Evolutionary conservation across 2,113 vertebrate species (phyloP), one percentile per base, ranked within the genome.

Genomic region (Aspiorhynchus laticeps): DNA sequence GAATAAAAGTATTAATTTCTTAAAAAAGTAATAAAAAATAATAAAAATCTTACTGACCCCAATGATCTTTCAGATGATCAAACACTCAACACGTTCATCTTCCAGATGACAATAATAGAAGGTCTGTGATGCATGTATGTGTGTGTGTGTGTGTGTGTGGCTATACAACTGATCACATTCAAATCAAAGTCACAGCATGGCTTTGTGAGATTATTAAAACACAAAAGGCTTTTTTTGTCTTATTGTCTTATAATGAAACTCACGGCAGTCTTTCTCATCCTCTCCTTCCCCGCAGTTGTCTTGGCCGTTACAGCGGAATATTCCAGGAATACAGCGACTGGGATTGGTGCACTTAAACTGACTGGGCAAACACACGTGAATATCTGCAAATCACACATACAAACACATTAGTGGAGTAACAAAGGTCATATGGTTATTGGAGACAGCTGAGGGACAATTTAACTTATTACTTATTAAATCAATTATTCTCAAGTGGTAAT

Each of bases 241-340:
- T 24, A 24, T 24, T 61, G 56, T 61, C 21, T 74, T 38, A 5
- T 74, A 41, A 74, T 73, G 8, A 67, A 69, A 95, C 98, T 97
- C 87, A 99, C 98, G 98, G 76, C 98, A 99, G 91, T 99, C 98
- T 84, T 96, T 96, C 94, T 99, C 98, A 0, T 99, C 98, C 90
- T 99, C 98, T 59, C 98, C 97, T 0, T 98, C 97, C 0, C 97
- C 98, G 0, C 98, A 99, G 95, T 99, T 99, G 92, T 99, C 97
- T 92, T 99, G 98, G 0, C 98, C 98, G 0, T 99, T 99, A 93
- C 98, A 99, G 73, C 98, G 97, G 95, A 99, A 99, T 89, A 99
- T 99, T 26, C 97, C 97, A 0, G 98, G 98, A 87, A 99, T 99
- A 82, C 98, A 99, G 92, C 98, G 98, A 86, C 97, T 98, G 75